phyloP scores from a whole-genome alignment of 2,113 vertebrate species.

The Oncorhynchus gorbuscha region DNA sequence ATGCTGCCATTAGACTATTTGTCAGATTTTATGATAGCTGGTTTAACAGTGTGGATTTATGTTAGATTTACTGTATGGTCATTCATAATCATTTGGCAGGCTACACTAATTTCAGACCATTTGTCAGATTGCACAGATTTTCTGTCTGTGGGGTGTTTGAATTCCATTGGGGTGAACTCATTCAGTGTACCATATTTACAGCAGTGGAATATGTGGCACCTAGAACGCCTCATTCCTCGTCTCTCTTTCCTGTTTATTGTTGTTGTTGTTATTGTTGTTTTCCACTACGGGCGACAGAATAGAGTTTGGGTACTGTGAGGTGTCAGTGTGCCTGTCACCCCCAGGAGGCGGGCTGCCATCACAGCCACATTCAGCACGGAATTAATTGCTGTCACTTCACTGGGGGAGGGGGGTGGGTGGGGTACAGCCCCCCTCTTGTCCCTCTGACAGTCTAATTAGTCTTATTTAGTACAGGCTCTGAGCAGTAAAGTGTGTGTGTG shows the following conservation, averaged over 20 bases:
- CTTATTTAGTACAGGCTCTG: constrained; percentile 48
- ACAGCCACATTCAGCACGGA: constrained; percentile 47
- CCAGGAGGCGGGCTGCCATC: constrained; percentile 26
- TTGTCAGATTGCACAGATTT: too few species aligned
- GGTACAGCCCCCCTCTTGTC: constrained; percentile 8
- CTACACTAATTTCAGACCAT: too few species aligned
- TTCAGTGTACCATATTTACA: not conserved
- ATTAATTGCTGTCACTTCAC: constrained; percentile 73
- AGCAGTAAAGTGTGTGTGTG: constrained; percentile 44
- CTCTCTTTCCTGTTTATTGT: constrained; percentile 27
- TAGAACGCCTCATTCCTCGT: constrained; percentile 30
- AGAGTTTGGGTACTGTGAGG: constrained; percentile 43
- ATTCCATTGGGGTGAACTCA: not conserved
- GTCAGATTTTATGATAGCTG: too few species aligned
- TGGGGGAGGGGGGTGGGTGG: constrained; percentile 12
- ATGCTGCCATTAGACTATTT: too few species aligned
- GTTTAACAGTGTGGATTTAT: too few species aligned
- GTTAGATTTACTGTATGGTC: too few species aligned
- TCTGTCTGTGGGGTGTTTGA: too few species aligned
- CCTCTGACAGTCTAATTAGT: constrained; percentile 70
- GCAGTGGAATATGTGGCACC: constrained; percentile 29
- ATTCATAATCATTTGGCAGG: too few species aligned
- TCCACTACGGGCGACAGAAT: constrained; percentile 45
- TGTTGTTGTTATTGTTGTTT: constrained; percentile 26
- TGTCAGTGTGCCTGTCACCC: constrained; percentile 60